Evolutionary conservation across 2,797 vertebrate species (phyloP).

Genomic region (Tangara arthus): DNA sequence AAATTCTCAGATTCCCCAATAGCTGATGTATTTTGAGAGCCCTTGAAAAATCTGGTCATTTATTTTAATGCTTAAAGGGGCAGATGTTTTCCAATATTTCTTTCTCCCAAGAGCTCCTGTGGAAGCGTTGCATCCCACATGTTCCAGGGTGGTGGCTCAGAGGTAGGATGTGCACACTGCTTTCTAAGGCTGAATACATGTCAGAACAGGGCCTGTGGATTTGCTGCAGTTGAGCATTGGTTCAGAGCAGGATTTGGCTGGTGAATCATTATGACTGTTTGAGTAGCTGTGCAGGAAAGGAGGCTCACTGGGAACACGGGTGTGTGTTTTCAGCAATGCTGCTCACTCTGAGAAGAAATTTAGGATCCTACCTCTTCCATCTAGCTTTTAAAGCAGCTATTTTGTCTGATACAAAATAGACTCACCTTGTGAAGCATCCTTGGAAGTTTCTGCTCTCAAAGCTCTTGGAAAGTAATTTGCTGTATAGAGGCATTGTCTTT

Average conservation of each 20-base stretch:
- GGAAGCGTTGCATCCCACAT: fast-evolving
- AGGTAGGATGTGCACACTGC: neutral
- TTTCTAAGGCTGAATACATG: neutral
- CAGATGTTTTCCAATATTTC: neutral
- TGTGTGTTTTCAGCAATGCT: neutral
- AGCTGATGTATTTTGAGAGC: neutral
- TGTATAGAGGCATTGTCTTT: neutral
- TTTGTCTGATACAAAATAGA: neutral
- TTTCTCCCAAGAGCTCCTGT: neutral
- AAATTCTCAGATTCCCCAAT: neutral
- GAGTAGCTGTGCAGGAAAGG: neutral
- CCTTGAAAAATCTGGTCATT: neutral
- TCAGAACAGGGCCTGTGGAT: neutral
- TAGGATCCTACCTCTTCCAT: neutral
- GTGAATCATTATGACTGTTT: neutral
- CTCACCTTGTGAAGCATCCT: neutral
- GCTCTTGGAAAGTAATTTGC: neutral
- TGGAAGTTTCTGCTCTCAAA: neutral
- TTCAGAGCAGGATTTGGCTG: neutral
- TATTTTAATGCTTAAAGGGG: neutral
- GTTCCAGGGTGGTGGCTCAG: neutral
- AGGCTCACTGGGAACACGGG: neutral
- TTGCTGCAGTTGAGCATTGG: neutral
- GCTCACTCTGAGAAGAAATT: neutral
- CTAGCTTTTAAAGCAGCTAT: neutral